Evolutionary conservation across 2,888 invertebrate species (phyloP), one percentile per base, ranked within the genome.

Genomic region (Drosophila demipolita): DNA sequence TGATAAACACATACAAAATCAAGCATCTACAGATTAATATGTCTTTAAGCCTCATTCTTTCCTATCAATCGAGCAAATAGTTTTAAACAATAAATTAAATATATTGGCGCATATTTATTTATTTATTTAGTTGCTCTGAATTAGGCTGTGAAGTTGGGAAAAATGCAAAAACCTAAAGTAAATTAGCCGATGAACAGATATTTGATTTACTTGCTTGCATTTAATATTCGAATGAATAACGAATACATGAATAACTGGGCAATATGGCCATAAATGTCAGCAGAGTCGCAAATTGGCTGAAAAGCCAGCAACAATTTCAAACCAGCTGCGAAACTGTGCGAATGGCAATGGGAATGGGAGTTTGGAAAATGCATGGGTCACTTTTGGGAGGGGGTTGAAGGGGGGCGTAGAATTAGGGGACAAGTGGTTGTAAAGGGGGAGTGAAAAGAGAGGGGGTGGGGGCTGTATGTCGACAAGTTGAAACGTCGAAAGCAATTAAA

Each of bases 401-500:
- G 45, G 20, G 38, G 3, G 17, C 5, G 20, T 23, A 45, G 23
- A 35, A 35, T 15, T 17, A 26, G 36, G 9, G 12, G 42, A 23
- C 29, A 23, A 50, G 40, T 6, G 45, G 5, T 7, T 17, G 36
- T 9, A 40, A 40, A 15, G 8, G 42, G 33, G 23, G 12, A 23
- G 7, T 26, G 36, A 38, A 11, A 38, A 40, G 26, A 20, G 63
- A 48, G 49, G 53, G 15, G 45, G 23, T 23, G 23, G 15, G 53
- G 62, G 65, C 66, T 60, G 78, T 57, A 68, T 73, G 73, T 83
- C 84, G 84, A 87, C 82, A 87, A 88, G 84, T 87, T 84, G 80
- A 87, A 87, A 87, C 68, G 89, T 87, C 86, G 89, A 91, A 91
- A 91, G 91, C 92, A 91, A 91, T 91, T 91, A 91, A 91, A 91